phyloP scores from a whole-genome alignment of 2,888 invertebrate genomes.

The Athalia rosae region DNA sequence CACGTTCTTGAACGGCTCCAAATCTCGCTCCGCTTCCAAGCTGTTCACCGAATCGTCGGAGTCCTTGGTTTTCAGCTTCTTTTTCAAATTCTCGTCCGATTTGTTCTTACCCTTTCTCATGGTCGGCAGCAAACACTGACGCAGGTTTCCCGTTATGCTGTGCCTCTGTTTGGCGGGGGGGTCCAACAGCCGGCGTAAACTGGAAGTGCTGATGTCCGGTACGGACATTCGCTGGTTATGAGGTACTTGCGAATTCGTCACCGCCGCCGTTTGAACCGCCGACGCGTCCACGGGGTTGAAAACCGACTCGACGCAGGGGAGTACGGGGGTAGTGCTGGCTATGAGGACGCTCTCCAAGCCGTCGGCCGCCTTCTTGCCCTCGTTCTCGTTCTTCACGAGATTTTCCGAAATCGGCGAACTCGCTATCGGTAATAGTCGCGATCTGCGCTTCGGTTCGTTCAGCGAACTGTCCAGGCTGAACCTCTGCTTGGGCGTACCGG shows the following conservation, averaged over 20 bases:
- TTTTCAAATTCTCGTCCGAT: constrained; percentile 52
- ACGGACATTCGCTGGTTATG: constrained; percentile 65
- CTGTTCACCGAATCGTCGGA: constrained; percentile 49
- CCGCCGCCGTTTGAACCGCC: not conserved
- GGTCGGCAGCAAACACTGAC: constrained; percentile 56
- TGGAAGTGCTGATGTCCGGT: constrained; percentile 68
- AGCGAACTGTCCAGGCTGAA: constrained; percentile 68
- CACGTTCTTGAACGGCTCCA: constrained; percentile 61
- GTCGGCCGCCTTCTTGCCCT: constrained; percentile 52
- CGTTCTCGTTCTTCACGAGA: constrained; percentile 46
- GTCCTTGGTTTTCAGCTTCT: constrained; percentile 23
- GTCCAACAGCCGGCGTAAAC: constrained; percentile 65
- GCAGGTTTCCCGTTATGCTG: constrained; percentile 65
- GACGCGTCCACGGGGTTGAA: constrained; percentile 46
- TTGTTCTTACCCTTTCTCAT: constrained; percentile 48
- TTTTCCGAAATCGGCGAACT: constrained; percentile 67
- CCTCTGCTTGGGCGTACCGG: constrained; percentile 68
- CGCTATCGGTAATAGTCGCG: constrained; percentile 65
- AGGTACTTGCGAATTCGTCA: constrained; percentile 19
- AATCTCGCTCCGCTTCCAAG: not conserved
- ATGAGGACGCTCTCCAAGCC: constrained; percentile 64
- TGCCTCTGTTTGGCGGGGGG: constrained; percentile 67
- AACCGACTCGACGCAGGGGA: constrained; percentile 60
- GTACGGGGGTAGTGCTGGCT: constrained; percentile 65
- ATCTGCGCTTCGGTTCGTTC: constrained; percentile 58